Conservation (phyloP, 2,797 vertebrate species). For the Pyrocephalus nanus region DNA sequence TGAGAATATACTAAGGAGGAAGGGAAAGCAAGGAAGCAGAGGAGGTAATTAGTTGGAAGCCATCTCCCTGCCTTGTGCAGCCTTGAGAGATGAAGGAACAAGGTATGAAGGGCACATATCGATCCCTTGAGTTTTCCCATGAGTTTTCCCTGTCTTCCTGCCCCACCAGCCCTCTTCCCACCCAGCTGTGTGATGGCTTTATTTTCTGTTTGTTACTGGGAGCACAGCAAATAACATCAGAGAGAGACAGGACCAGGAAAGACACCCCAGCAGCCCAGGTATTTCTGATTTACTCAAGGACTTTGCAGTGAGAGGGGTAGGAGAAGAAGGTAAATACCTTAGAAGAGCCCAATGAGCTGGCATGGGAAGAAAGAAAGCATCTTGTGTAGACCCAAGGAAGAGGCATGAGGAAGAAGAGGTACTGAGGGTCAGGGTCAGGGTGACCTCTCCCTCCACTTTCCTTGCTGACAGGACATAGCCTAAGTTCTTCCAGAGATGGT, state of each 20-base stretch:
- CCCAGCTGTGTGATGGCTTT: too few relatives aligned
- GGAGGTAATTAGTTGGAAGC: background rate
- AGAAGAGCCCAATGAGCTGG: background rate
- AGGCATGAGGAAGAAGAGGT: background rate
- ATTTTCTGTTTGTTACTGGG: background rate
- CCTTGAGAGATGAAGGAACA: background rate
- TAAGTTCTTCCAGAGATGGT: background rate
- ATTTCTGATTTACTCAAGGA: too few relatives aligned
- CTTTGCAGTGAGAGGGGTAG: background rate
- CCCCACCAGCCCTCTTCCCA: too few relatives aligned
- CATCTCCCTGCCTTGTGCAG: background rate
- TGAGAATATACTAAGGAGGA: background rate
- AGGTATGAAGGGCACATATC: background rate
- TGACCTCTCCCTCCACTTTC: background rate
- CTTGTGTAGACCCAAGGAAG: accelerated
- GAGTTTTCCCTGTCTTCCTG: background rate
- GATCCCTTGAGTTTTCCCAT: background rate
- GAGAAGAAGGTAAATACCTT: background rate
- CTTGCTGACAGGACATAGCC: background rate
- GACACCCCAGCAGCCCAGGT: too few relatives aligned
- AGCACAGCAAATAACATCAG: background rate
- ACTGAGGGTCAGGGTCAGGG: background rate
- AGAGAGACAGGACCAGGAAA: background rate
- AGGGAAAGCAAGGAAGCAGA: background rate
- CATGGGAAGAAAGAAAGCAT: background rate